Base-by-base conservation (phyloP, 2,888 invertebrate species). In the Nysson spinosus region DNA sequence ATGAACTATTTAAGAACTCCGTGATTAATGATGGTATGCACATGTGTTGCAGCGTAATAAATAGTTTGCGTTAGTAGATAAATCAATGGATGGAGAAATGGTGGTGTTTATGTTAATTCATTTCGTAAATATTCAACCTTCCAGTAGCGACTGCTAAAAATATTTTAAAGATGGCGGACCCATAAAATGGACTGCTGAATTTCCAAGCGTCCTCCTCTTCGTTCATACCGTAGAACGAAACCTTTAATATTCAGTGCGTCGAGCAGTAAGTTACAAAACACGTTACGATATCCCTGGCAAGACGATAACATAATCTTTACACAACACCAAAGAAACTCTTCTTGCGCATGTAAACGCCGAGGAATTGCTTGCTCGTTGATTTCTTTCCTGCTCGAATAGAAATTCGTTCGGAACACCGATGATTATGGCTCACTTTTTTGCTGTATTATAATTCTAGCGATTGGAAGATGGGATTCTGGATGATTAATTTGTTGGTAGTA, bases 251-350 rank as follows among this genome's bases (percentile, higher is more conserved):
- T 80, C 76, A 67, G 61, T 55, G 52, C 73, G 66, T 42, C 66
- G 51, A 63, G 57, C 54, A 49, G 47, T 44, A 62, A 32, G 69
- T 79, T 80, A 76, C 77, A 81, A 81, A 81, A 81, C 69, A 65
- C 64, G 52, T 81, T 80, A 75, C 72, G 70, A 76, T 79, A 76
- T 64, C 62, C 63, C 47, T 60, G 66, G 61, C 68, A 58, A 61
- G 62, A 58, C 67, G 78, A 77, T 77, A 81, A 79, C 77, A 77
- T 72, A 81, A 81, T 79, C 78, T 80, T 67, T 69, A 72, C 66
- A 67, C 72, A 73, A 78, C 65, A 44, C 42, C 54, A 52, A 61
- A 71, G 58, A 73, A 71, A 68, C 42, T 58, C 60, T 47, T 58
- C 28, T 75, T 42, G 44, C 50, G 56, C 39, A 57, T 56, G 50